These are phyloP conservation scores for Philaenus spumarius DNA, from an alignment of 1,140 invertebrate genomes.

Conservation along the genomic window DNA sequence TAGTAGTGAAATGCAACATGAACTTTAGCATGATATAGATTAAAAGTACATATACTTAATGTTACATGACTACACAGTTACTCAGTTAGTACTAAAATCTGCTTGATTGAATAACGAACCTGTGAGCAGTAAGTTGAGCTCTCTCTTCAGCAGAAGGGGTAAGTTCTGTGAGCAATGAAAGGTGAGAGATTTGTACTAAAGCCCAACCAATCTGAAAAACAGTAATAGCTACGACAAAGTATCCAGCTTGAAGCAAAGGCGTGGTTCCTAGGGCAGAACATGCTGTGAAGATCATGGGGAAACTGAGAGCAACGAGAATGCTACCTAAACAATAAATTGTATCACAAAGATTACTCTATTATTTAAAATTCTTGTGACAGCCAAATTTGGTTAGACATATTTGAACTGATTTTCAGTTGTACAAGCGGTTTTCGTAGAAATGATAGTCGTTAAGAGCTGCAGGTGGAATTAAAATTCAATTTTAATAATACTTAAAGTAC, in stretches of 20 bases:
- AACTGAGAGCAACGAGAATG: slow-evolving; percentile 52
- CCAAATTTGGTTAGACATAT: no score
- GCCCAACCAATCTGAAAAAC: slow-evolving; percentile 91
- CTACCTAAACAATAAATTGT: slow-evolving; percentile 53
- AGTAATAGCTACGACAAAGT: slow-evolving; percentile 69
- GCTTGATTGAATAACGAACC: no score
- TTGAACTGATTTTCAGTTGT: no score
- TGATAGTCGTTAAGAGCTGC: no score
- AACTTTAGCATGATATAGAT: no score
- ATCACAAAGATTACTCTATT: no score
- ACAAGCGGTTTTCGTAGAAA: no score
- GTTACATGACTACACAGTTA: not conserved
- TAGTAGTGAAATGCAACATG: no score
- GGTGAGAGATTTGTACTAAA: slow-evolving; percentile 81
- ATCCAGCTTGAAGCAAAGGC: slow-evolving; percentile 52
- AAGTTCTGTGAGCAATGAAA: slow-evolving; percentile 79
- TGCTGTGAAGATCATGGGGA: slow-evolving; percentile 74
- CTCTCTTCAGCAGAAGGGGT: slow-evolving; percentile 57
- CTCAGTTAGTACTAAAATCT: not conserved
- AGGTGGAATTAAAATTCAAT: no score
- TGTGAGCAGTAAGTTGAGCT: slow-evolving; percentile 44
- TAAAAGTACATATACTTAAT: not conserved
- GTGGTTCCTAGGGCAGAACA: slow-evolving; percentile 50
- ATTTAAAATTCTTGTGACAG: no score
- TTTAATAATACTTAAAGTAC: no score